These are phyloP conservation scores for Hyposmocoma kahamanoa DNA, from an alignment of 1,140 invertebrate species.

Conservation along the genomic window DNA sequence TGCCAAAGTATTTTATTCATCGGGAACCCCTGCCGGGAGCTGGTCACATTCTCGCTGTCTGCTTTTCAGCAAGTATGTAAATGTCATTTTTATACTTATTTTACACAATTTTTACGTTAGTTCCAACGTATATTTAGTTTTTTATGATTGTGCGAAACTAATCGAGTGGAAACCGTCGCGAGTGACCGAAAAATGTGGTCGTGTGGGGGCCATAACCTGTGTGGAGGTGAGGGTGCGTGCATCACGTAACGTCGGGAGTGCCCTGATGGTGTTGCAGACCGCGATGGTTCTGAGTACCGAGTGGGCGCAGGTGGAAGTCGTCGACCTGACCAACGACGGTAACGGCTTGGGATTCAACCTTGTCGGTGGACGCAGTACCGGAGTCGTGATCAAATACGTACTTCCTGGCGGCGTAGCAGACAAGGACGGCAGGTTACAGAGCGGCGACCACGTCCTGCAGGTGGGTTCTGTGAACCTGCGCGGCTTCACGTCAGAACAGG, in stretches of 20 bases:
- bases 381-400: conserved; percentile 97
- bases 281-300: conserved; percentile 88
- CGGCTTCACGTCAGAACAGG: conserved; percentile 94
- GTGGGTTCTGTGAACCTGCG: conserved; percentile 94
- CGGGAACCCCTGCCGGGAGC: conserved; percentile 38
- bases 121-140: conserved; percentile 18
- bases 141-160: conserved; percentile 19
- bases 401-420: conserved; percentile 94
- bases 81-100: conserved; percentile 65
- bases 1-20: conserved; percentile 39
- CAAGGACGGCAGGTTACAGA: conserved; percentile 89
- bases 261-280: conserved; percentile 64
- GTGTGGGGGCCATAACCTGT: conserved; percentile 51
- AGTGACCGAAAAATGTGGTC: conserved; percentile 24
- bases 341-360: conserved; percentile 91
- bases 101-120: conserved; percentile 43
- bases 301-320: conserved; percentile 94
- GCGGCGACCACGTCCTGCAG: conserved; percentile 95
- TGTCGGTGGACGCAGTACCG: conserved; percentile 94
- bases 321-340: conserved; percentile 90
- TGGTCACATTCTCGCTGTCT: conserved; percentile 68
- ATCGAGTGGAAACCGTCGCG: background rate
- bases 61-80: conserved; percentile 69
- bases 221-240: conserved; percentile 22
- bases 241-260: conserved; percentile 61